Evolutionary conservation across 2,113 vertebrate genomes (phyloP), one percentile per base, ranked within the genome.

Genomic region (Limnothrissa miodon): DNA sequence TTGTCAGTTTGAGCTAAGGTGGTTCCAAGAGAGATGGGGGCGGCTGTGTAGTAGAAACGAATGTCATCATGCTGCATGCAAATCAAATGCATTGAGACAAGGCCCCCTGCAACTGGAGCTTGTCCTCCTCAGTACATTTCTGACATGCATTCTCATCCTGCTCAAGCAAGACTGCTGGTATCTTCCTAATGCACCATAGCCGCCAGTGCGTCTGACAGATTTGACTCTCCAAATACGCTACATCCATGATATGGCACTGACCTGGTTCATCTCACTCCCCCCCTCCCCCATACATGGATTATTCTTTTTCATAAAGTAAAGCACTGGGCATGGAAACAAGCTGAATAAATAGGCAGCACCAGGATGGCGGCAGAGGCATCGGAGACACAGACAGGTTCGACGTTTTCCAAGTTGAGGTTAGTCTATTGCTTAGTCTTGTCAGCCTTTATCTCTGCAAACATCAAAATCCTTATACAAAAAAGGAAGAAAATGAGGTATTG

Each of bases 401-500:
- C 92, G 90, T 92, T 89, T 87, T 94, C 92, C 87, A 92, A 94
- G 92, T 92, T 94, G 86, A 89, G 84, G 48, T 90, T 91, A 91
- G 81, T 90, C 86, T 88, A 91, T 93, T 93, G 90, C 92, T 92
- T 90, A 51, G 88, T 90, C 90, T 92, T 94, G 94, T 94, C 93
- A 93, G 94, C 93, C 93, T 96, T 96, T 97, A 96, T 97, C 95
- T 96, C 89, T 83, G 93, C 90, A 96, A 97, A 97, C 93, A 96
- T 96, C 93, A 95, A 95, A 97, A 97, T 96, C 93, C 92, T 90
- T 95, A 95, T 92, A 96, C 93, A 96, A 96, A 96, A 94, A 95
- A 94, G 92, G 92, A 86, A 95, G 94, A 97, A 97, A 97, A 97
- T 97, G 89, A 96, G 95, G 91, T 96, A 98, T 97, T 95, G 96